Percentiles rank a stretch among this genome's conserved stretches.
These are phyloP conservation scores for Bombyx huttoni DNA, from an alignment of 2,888 invertebrate genomes.

Conservation along the genomic window DNA sequence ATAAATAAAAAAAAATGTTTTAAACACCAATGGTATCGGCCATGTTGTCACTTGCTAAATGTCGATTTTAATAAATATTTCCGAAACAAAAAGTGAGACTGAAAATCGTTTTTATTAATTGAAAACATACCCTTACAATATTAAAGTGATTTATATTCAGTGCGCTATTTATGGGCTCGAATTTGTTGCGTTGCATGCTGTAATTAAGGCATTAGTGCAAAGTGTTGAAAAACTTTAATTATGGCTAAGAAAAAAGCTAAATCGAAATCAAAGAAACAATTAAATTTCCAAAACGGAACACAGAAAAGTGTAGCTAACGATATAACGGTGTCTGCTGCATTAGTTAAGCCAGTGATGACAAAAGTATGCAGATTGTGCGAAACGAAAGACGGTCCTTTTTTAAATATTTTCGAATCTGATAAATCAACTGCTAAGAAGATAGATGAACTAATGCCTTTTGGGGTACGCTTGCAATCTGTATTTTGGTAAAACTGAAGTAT, in stretches of 20 bases:
- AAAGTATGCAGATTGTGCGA: constrained; percentile 63
- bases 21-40: no score
- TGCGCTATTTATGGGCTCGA: no score
- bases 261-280: constrained; percentile 20
- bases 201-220: no score
- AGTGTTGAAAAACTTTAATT: constrained; percentile 1
- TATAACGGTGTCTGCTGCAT: constrained; percentile 28
- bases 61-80: no score
- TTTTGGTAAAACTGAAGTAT: no score
- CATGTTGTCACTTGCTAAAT: no score
- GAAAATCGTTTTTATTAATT: no score
- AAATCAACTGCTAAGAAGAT: constrained; percentile 55
- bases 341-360: constrained; percentile 26
- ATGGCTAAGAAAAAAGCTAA: constrained; percentile 46
- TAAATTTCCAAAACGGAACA: constrained; percentile 7
- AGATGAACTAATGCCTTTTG: constrained; percentile 56
- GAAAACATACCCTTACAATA: no score
- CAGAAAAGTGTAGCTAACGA: constrained; percentile 10
- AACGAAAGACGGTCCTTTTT: constrained; percentile 59
- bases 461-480: constrained; percentile 27
- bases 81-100: no score
- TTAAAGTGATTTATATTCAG: no score
- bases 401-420: constrained; percentile 59
- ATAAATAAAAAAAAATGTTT: no score
- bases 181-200: no score